Percentiles rank a stretch among this genome's conserved stretches.
These are phyloP conservation scores for Drosophila monieri DNA, from an alignment of 2,888 invertebrate species.

Conservation along the genomic window DNA sequence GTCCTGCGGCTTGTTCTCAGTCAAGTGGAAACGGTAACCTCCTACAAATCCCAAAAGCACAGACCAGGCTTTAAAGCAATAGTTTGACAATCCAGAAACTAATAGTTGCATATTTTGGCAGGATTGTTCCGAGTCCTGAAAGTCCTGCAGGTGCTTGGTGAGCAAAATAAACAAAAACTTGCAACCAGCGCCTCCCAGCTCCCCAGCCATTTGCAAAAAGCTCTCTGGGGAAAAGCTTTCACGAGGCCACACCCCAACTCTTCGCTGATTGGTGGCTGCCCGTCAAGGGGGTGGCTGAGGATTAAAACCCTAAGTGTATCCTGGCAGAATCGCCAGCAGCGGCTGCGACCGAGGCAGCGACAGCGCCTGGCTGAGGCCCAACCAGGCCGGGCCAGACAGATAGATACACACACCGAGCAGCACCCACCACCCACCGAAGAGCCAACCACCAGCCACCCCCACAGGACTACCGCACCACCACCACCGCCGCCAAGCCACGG, in stretches of 20 bases:
- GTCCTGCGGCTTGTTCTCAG: slow-evolving; percentile 43
- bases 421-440: slow-evolving; percentile 41
- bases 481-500: slow-evolving; percentile 16
- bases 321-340: slow-evolving; percentile 60
- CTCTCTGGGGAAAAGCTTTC: slow-evolving; percentile 22
- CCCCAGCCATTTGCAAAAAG: slow-evolving; percentile 33
- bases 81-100: slow-evolving; percentile 8
- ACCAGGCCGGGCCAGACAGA: slow-evolving; percentile 40
- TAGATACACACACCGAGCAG: slow-evolving; percentile 44
- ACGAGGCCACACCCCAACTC: slow-evolving; percentile 82
- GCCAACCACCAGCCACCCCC: slow-evolving; percentile 53
- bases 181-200: not conserved
- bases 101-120: not conserved
- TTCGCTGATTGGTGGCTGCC: slow-evolving; percentile 82
- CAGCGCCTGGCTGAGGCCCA: slow-evolving; percentile 31
- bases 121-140: not conserved
- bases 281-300: slow-evolving; percentile 81
- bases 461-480: slow-evolving; percentile 13
- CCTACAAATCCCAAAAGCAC: slow-evolving; percentile 60
- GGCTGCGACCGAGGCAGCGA: slow-evolving; percentile 56
- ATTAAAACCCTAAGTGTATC: slow-evolving; percentile 80
- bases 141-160: not conserved
- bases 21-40: slow-evolving; percentile 81
- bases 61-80: slow-evolving; percentile 23
- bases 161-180: not conserved